Percentiles rank a stretch among this genome's conserved stretches.
Evolutionary conservation across 2,888 invertebrate genomes (phyloP).

Genomic region (Cryptus viduatorius): DNA sequence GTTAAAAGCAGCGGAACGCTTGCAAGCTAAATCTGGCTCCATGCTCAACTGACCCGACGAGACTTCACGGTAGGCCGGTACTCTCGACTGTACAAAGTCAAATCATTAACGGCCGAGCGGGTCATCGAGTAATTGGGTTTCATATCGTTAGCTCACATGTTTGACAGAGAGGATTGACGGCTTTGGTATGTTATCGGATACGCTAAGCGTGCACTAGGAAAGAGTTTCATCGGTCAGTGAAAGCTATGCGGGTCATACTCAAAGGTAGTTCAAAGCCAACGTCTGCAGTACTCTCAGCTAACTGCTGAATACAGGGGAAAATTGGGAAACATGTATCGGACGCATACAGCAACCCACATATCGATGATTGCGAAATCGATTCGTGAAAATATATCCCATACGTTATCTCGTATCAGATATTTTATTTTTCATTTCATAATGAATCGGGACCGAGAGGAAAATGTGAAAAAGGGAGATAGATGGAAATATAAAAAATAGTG

Average conservation of each 20-base stretch:
- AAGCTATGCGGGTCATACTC: not conserved
- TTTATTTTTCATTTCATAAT: constrained; percentile 22
- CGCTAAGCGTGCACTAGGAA: not conserved
- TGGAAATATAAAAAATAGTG: constrained; percentile 11
- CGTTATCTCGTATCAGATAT: constrained; percentile 19
- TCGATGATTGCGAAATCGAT: constrained; percentile 26
- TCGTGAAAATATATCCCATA: constrained; percentile 12
- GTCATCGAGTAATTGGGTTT: constrained; percentile 53
- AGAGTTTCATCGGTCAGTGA: not conserved
- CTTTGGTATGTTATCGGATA: constrained; percentile 11
- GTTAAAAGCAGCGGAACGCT: not conserved
- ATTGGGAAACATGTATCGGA: not conserved
- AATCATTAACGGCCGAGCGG: constrained; percentile 57
- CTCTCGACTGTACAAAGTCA: constrained; percentile 48
- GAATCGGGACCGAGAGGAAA: constrained; percentile 1
- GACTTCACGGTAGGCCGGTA: constrained; percentile 39
- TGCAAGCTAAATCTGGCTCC: constrained; percentile 1
- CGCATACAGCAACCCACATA: not conserved
- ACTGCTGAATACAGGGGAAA: not conserved
- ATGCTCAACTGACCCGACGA: constrained; percentile 39
- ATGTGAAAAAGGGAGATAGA: not conserved
- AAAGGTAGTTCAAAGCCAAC: constrained; percentile 36
- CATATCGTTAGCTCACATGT: constrained; percentile 30
- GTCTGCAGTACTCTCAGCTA: not conserved
- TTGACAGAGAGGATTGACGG: constrained; percentile 10